Conservation (phyloP, 2,797 vertebrate genomes). For the Zalophus californianus region DNA sequence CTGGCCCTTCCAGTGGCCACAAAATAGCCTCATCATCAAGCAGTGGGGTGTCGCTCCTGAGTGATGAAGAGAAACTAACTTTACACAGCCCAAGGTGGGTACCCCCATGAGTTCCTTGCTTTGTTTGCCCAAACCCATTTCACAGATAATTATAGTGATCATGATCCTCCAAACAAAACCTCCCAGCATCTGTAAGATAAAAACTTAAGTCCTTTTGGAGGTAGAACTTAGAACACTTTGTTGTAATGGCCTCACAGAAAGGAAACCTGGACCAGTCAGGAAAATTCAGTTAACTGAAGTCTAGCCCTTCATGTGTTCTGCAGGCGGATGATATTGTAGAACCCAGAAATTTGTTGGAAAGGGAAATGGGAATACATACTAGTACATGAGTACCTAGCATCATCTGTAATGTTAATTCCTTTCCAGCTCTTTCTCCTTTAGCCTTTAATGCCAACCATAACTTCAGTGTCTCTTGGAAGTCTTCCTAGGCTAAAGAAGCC, state of each 20-base stretch:
- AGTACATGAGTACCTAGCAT: not conserved
- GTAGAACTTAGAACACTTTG: not conserved
- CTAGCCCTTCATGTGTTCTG: not conserved
- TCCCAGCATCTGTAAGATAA: not conserved
- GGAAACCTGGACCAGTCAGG: not conserved
- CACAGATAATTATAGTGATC: not conserved
- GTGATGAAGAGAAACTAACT: not conserved
- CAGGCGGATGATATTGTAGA: not conserved
- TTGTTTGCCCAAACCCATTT: constrained; percentile 56
- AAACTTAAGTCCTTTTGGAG: not conserved
- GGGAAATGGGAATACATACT: not conserved
- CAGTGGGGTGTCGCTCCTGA: not conserved
- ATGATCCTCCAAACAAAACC: not conserved
- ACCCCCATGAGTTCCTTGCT: not conserved
- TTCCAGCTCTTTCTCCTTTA: not conserved
- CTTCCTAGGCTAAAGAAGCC: not conserved
- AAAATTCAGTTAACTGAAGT: not conserved
- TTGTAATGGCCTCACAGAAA: not conserved
- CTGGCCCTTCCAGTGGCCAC: not conserved
- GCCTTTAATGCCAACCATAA: not conserved
- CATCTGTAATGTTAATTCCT: not conserved
- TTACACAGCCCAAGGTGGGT: not conserved
- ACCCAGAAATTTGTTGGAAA: not conserved
- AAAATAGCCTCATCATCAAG: not conserved
- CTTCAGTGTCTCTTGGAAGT: not conserved